These are phyloP conservation scores for Oncorhynchus tshawytscha DNA, from an alignment of 2,113 vertebrate genomes.

Conservation along the genomic window DNA sequence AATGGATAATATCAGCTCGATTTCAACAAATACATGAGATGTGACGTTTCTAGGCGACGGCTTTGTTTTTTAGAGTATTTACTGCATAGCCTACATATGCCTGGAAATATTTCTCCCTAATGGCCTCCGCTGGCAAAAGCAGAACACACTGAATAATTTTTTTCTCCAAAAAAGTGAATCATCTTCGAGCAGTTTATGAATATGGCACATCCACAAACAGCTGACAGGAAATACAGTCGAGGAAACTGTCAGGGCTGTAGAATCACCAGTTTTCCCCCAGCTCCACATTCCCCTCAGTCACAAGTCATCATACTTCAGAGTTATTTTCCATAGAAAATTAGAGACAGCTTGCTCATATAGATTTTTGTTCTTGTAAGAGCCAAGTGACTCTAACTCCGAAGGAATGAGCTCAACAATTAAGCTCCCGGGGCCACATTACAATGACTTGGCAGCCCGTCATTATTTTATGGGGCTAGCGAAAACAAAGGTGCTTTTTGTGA, in stretches of 20 bases:
- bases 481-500: constrained; percentile 53
- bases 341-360: neutral
- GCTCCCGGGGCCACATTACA: constrained; percentile 23
- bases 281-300: neutral
- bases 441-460: constrained; percentile 16
- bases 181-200: constrained; percentile 51
- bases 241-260: constrained; percentile 26
- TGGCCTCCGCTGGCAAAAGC: constrained; percentile 32
- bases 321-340: constrained; percentile 8
- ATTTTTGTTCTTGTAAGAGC: neutral
- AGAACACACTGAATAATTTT: neutral
- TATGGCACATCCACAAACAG: constrained; percentile 52
- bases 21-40: constrained; percentile 27
- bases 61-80: constrained; percentile 65
- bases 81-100: constrained; percentile 40
- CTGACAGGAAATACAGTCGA: constrained; percentile 30
- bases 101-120: constrained; percentile 65
- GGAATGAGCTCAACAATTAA: constrained; percentile 27
- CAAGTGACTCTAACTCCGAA: constrained; percentile 25
- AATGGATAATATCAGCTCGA: neutral
- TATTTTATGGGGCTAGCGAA: neutral
- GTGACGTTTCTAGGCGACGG: constrained; percentile 49
- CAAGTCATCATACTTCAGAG: neutral
- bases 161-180: constrained; percentile 53
- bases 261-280: constrained; percentile 11